Conservation (phyloP, 2,113 vertebrate genomes). For the Nipponia nippon region DNA sequence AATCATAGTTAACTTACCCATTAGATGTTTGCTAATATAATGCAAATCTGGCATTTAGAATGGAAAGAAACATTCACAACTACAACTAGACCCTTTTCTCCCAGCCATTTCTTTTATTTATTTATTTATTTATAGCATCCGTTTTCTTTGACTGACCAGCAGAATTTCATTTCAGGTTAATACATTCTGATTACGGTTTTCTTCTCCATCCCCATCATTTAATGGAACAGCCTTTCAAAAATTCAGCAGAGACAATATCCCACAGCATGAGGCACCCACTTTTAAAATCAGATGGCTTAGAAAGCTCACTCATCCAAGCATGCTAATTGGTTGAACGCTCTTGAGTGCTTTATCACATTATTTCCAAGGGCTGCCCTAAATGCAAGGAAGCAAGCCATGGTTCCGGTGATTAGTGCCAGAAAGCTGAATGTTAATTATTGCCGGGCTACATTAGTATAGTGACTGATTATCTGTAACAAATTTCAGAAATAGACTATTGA, state of each 20-base stretch:
- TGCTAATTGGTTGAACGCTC: neutral
- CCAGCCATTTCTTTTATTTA: neutral
- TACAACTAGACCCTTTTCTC: neutral
- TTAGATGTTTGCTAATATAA: neutral
- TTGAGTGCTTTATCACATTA: constrained; percentile 48
- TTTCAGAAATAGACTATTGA: constrained; percentile 39
- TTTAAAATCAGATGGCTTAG: constrained; percentile 37
- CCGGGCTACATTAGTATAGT: neutral
- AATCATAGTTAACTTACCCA: neutral
- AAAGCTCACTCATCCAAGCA: constrained; percentile 45
- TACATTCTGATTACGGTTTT: neutral
- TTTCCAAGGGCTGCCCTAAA: constrained; percentile 47
- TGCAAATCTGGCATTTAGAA: neutral
- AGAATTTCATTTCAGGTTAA: neutral
- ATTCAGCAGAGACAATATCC: constrained; percentile 1
- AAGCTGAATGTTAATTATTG: constrained; percentile 44
- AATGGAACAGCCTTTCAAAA: neutral
- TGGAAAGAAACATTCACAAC: neutral
- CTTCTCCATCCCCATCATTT: neutral
- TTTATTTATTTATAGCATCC: neutral
- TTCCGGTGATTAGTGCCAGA: constrained; percentile 16
- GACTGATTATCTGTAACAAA: constrained; percentile 37
- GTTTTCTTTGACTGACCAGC: neutral
- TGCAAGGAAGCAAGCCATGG: constrained; percentile 5
- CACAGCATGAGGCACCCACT: neutral